Evolutionary conservation across 2,113 vertebrate species (phyloP).

Genomic region (Hypanus sabinus): DNA sequence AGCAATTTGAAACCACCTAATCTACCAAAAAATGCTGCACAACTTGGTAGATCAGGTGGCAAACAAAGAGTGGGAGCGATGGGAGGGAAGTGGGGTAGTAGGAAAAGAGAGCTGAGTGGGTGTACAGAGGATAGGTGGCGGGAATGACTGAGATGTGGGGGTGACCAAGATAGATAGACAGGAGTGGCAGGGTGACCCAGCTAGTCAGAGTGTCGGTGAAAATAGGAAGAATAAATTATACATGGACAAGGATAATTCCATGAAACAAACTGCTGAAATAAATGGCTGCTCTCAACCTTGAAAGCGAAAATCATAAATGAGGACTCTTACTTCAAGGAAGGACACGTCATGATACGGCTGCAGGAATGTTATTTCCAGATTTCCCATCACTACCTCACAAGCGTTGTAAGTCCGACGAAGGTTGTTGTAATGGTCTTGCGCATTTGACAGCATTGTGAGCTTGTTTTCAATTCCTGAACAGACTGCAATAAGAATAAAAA

Average conservation of each 20-base stretch:
- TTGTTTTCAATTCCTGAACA: constrained; percentile 80
- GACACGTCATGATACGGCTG: constrained; percentile 70
- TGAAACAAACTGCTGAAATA: constrained; percentile 19
- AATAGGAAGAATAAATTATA: too few species aligned
- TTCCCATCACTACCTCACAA: constrained; percentile 85
- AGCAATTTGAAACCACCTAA: too few species aligned
- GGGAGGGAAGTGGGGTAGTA: too few species aligned
- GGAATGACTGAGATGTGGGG: too few species aligned
- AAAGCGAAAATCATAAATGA: neutral
- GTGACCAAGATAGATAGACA: too few species aligned
- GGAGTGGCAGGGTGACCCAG: too few species aligned
- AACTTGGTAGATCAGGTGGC: too few species aligned
- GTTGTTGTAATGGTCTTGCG: constrained; percentile 78
- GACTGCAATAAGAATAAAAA: constrained; percentile 56
- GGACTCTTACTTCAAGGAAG: constrained; percentile 72
- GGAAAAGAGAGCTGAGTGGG: too few species aligned
- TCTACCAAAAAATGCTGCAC: too few species aligned
- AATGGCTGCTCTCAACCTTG: neutral
- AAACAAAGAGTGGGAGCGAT: too few species aligned
- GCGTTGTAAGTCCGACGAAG: constrained; percentile 85
- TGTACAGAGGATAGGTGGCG: too few species aligned
- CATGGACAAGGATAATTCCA: neutral
- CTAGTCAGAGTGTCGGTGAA: too few species aligned
- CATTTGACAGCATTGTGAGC: constrained; percentile 67
- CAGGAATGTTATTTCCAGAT: constrained; percentile 84